phyloP scores from a whole-genome alignment of 1,140 invertebrate species.

The Danaus plexippus region DNA sequence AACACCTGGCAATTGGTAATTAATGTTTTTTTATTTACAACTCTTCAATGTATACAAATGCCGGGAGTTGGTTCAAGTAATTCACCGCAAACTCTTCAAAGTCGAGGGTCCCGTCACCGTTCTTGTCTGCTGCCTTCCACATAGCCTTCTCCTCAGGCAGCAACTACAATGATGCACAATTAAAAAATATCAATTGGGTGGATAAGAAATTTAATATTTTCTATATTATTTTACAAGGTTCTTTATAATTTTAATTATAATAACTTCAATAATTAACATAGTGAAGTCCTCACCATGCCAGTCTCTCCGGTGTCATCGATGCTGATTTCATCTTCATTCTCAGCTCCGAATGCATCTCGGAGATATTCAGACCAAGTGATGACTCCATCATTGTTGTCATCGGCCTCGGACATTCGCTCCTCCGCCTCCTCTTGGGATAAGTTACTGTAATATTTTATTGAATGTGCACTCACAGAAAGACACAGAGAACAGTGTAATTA shows the following conservation, averaged over 20 bases:
- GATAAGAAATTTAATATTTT: not conserved
- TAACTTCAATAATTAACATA: not conserved
- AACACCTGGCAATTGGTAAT: slow-evolving; percentile 70
- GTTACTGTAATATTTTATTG: slow-evolving; percentile 72
- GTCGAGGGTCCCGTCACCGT: slow-evolving; percentile 86
- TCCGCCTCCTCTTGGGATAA: slow-evolving; percentile 90
- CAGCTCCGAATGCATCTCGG: slow-evolving; percentile 56
- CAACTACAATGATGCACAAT: slow-evolving; percentile 55
- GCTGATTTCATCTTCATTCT: slow-evolving; percentile 47
- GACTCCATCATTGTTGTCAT: slow-evolving; percentile 85
- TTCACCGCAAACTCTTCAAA: slow-evolving; percentile 84
- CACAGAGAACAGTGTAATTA: too few relatives aligned
- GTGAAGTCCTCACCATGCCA: slow-evolving; percentile 52
- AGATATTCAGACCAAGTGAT: slow-evolving; percentile 93
- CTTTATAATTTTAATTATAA: not conserved
- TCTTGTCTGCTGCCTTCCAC: slow-evolving; percentile 88
- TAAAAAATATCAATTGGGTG: not conserved
- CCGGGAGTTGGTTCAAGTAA: not conserved
- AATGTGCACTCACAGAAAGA: too few relatives aligned
- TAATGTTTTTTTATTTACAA: too few relatives aligned
- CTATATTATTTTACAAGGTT: not conserved
- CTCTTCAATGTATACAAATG: too few relatives aligned
- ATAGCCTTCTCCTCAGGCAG: slow-evolving; percentile 87
- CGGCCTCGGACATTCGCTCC: slow-evolving; percentile 89
- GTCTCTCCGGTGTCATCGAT: slow-evolving; percentile 52